These are phyloP conservation scores for Mantis religiosa DNA, from an alignment of 2,888 invertebrate genomes.

Conservation along the genomic window DNA sequence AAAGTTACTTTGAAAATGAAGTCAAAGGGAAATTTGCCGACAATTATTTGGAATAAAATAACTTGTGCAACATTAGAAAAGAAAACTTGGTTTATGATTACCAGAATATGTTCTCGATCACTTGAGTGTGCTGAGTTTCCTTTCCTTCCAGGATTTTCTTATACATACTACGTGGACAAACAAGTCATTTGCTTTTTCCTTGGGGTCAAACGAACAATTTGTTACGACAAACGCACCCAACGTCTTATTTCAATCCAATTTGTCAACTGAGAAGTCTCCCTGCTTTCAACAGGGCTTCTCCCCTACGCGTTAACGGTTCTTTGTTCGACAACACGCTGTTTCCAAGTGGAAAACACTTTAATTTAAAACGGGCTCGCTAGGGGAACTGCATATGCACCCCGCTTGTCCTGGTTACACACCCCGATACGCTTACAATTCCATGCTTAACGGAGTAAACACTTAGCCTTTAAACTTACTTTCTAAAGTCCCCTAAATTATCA, in stretches of 20 bases:
- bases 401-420: neutral
- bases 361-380: neutral
- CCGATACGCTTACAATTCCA: neutral
- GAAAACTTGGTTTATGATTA: no score
- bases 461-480: neutral
- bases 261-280: neutral
- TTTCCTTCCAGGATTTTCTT: no score
- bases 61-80: no score
- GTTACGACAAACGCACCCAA: neutral
- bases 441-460: neutral
- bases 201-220: neutral
- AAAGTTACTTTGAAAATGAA: no score
- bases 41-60: no score
- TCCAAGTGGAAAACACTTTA: neutral
- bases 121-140: no score
- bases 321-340: neutral
- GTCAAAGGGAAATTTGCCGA: no score
- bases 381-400: neutral
- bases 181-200: neutral
- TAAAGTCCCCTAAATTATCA: neutral
- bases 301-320: neutral
- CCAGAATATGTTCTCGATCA: no score
- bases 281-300: neutral
- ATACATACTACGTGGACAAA: neutral
- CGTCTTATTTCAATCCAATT: neutral